Evolutionary conservation across 53 echinoderm and acorn worm species (phyloP).

Genomic region (Holothuria leucospilota): DNA sequence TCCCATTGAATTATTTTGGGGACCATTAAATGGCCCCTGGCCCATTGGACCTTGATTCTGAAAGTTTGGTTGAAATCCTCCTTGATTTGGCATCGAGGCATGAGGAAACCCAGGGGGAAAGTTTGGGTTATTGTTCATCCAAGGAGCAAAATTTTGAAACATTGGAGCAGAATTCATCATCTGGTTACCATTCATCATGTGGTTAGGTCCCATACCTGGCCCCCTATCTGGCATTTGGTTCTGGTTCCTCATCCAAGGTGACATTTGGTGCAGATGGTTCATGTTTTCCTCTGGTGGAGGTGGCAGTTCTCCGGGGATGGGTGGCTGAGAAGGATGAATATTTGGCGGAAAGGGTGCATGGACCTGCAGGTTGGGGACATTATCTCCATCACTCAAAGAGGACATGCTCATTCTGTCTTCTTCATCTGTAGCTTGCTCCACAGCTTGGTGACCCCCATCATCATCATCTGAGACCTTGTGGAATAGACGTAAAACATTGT

Average conservation of each 20-base stretch:
- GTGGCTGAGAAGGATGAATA: slow-evolving; percentile 49
- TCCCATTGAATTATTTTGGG: slow-evolving; percentile 5
- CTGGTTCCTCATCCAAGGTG: slow-evolving; percentile 31
- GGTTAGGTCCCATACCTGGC: slow-evolving; percentile 17
- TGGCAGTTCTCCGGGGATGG: slow-evolving; percentile 53
- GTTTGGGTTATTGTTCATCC: slow-evolving; percentile 17
- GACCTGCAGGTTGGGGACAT: slow-evolving; percentile 60
- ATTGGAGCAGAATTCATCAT: slow-evolving; percentile 13
- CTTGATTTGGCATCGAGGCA: slow-evolving; percentile 19
- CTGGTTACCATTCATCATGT: background rate
- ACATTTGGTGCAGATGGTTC: slow-evolving; percentile 7
- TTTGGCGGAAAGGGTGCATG: slow-evolving; percentile 43
- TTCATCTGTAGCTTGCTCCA: slow-evolving; percentile 74
- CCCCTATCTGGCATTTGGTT: slow-evolving; percentile 27
- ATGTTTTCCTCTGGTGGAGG: slow-evolving; percentile 9
- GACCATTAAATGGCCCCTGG: slow-evolving; percentile 18
- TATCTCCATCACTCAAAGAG: slow-evolving; percentile 82
- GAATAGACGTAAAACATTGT: background rate
- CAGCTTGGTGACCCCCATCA: slow-evolving; percentile 15
- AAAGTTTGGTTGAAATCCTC: slow-evolving; percentile 42
- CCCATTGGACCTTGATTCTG: slow-evolving; percentile 19
- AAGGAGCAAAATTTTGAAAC: slow-evolving; percentile 43
- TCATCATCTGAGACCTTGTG: slow-evolving; percentile 13
- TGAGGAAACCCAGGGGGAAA: slow-evolving; percentile 30
- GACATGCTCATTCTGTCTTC: slow-evolving; percentile 96